phyloP scores from a whole-genome alignment of 2,113 vertebrate species.

The Cheirogaleus medius region DNA sequence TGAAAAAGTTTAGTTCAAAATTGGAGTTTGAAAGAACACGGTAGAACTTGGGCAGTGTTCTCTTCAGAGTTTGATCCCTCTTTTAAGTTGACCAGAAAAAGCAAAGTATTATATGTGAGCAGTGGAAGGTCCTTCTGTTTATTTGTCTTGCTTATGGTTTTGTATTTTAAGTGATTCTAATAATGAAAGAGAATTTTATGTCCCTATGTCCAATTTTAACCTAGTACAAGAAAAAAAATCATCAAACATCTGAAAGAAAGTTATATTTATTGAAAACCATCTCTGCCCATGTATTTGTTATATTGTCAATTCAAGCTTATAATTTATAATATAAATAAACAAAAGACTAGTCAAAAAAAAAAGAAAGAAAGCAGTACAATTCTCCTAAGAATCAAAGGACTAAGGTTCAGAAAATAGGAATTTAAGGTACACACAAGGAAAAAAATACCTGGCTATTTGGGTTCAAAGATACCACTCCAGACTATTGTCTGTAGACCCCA shows the following conservation, averaged over 20 bases:
- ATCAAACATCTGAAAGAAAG: not conserved
- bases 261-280: not conserved
- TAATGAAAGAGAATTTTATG: not conserved
- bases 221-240: not conserved
- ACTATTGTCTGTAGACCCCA: not conserved
- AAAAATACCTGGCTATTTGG: not conserved
- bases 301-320: not conserved
- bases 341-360: not conserved
- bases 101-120: not conserved
- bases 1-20: conserved; percentile 57
- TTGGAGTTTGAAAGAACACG: conserved; percentile 61
- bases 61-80: conserved; percentile 30
- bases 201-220: not conserved
- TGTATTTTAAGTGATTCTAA: not conserved
- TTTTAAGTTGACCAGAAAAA: conserved; percentile 58
- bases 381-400: not conserved
- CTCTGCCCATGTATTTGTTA: not conserved
- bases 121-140: not conserved
- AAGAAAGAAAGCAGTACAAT: not conserved
- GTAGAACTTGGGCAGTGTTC: not conserved
- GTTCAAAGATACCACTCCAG: not conserved
- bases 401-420: not conserved
- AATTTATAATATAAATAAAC: not conserved
- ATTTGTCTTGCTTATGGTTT: conserved; percentile 4
- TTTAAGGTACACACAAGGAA: not conserved